These are phyloP conservation scores for Drosophila varians DNA, from an alignment of 1,140 invertebrate genomes.

Conservation along the genomic window DNA sequence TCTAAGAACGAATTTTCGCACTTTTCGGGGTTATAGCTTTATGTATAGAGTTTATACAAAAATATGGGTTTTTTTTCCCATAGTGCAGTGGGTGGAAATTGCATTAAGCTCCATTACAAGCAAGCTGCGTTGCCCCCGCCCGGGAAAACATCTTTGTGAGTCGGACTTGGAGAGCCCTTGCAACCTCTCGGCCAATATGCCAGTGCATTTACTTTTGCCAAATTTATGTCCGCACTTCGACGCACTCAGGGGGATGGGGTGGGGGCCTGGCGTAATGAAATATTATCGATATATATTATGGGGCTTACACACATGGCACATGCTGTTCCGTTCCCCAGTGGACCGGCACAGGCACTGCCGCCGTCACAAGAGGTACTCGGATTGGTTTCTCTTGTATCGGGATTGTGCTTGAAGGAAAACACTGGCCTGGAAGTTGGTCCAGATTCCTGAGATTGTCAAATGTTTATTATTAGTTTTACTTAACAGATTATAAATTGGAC, in stretches of 20 bases:
- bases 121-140: slow-evolving; percentile 34
- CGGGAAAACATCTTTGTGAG: slow-evolving; percentile 21
- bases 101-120: slow-evolving; percentile 75
- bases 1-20: too few relatives aligned
- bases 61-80: too few relatives aligned
- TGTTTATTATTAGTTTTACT: slow-evolving; percentile 45
- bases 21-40: too few relatives aligned
- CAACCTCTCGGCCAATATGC: slow-evolving; percentile 67
- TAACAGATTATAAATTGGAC: slow-evolving; percentile 15
- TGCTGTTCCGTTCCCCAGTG: slow-evolving; percentile 21
- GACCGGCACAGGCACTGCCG: background rate
- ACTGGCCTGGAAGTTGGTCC: slow-evolving; percentile 5
- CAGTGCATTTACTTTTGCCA: slow-evolving; percentile 74
- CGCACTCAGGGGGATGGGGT: slow-evolving; percentile 19
- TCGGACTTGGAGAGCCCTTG: slow-evolving; percentile 3
- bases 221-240: slow-evolving; percentile 75
- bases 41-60: too few relatives aligned
- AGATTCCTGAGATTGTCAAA: slow-evolving; percentile 31
- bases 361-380: slow-evolving; percentile 1
- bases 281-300: slow-evolving; percentile 80
- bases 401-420: slow-evolving; percentile 20
- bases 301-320: slow-evolving; percentile 54
- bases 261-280: slow-evolving; percentile 59
- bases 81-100: slow-evolving; percentile 47
- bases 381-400: slow-evolving; percentile 21